These are phyloP conservation scores for Beroe forskalii DNA, from an alignment of 37 sponge, comb jelly and placozoan genomes.

Conservation along the genomic window DNA sequence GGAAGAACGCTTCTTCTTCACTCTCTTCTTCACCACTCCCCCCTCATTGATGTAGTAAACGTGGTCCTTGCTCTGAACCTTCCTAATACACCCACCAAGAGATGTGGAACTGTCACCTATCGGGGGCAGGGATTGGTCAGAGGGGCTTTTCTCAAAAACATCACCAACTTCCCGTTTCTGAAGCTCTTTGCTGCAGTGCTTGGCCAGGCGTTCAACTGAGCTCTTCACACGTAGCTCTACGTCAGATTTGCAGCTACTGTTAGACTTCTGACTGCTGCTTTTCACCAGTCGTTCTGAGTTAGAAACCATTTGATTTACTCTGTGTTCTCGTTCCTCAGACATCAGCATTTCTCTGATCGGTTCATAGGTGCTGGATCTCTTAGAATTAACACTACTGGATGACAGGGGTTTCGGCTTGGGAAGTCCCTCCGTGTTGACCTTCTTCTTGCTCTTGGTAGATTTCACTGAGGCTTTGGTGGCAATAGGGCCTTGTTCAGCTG, in stretches of 20 bases:
- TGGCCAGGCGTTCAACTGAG: background rate
- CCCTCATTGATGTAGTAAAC: slow-evolving; percentile 53
- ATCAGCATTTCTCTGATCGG: slow-evolving; percentile 44
- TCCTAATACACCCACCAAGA: background rate
- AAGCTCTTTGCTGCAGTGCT: background rate
- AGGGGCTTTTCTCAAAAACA: background rate
- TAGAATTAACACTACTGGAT: background rate
- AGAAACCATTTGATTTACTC: background rate
- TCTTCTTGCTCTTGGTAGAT: slow-evolving; percentile 26
- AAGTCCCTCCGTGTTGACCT: slow-evolving; percentile 53
- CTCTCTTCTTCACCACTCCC: slow-evolving; percentile 5
- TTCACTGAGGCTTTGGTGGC: background rate
- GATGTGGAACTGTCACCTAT: background rate
- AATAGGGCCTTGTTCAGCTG: no score
- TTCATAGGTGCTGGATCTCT: background rate
- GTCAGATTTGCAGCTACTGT: background rate
- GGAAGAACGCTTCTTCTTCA: slow-evolving; percentile 1
- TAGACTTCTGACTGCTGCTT: background rate
- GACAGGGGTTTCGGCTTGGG: slow-evolving; percentile 41
- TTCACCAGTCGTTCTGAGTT: slow-evolving; percentile 7
- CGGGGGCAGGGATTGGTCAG: background rate
- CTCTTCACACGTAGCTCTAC: background rate
- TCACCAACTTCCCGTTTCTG: slow-evolving; percentile 1
- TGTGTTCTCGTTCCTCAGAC: slow-evolving; percentile 37
- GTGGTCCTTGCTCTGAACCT: slow-evolving; percentile 60